Evolutionary conservation across 2,888 invertebrate species (phyloP).

Genomic region (Villa cingulata): DNA sequence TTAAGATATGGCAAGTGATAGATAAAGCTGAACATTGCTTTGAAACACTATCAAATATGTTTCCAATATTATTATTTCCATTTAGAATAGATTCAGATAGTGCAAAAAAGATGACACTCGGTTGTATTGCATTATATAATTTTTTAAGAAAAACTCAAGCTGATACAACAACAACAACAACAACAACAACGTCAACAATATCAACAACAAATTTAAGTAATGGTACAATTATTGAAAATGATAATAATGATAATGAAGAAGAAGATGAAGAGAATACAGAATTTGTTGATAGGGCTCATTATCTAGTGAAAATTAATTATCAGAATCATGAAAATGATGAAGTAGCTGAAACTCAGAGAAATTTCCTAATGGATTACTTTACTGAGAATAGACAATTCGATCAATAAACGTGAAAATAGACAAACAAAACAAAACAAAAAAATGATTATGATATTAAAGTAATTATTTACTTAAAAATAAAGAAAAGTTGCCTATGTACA

Average conservation of each 20-base stretch:
- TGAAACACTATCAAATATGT: conserved; percentile 29
- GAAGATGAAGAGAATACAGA: not conserved
- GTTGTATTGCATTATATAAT: conserved; percentile 31
- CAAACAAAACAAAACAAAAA: no score
- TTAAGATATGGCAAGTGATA: conserved; percentile 6
- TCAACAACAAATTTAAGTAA: no score
- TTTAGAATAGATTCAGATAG: conserved; percentile 28
- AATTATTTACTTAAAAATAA: no score
- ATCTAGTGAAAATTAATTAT: not conserved
- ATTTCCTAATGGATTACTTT: no score
- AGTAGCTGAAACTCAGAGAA: no score
- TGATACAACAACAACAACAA: not conserved
- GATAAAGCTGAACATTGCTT: conserved; percentile 20
- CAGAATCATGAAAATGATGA: no score
- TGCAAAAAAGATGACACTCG: conserved; percentile 28
- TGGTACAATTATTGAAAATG: not conserved
- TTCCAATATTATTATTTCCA: conserved; percentile 29
- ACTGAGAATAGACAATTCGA: no score
- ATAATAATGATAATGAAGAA: not conserved
- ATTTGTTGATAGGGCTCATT: not conserved
- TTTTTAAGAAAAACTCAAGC: conserved; percentile 26
- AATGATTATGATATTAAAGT: no score
- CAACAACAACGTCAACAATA: no score
- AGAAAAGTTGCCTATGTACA: no score
- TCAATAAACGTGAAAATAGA: no score